Percentiles rank a stretch among this genome's conserved stretches.
Conservation (phyloP, 2,797 vertebrate genomes). For the Adrianichthys oophorus region DNA sequence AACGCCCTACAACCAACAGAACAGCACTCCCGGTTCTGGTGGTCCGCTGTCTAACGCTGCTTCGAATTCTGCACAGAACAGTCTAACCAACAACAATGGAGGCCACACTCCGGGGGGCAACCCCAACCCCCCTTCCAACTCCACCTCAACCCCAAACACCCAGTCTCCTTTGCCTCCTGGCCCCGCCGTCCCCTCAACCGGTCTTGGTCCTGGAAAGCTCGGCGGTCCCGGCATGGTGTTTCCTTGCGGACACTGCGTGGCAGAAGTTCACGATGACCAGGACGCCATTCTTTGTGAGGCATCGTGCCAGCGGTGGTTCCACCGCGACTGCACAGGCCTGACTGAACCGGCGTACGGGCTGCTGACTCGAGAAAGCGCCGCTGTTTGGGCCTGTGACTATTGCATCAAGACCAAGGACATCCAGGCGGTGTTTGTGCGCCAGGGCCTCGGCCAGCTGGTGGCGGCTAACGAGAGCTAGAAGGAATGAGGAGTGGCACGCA, state of each 20-base stretch:
- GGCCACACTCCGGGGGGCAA: slow-evolving; percentile 85
- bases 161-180: slow-evolving; percentile 79
- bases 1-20: slow-evolving; percentile 85
- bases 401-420: slow-evolving; percentile 99
- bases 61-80: slow-evolving; percentile 76
- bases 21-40: slow-evolving; percentile 81
- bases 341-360: slow-evolving; percentile 95
- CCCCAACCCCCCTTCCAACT: slow-evolving; percentile 84
- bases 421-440: slow-evolving; percentile 93
- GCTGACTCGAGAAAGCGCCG: slow-evolving; percentile 92
- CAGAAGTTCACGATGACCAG: slow-evolving; percentile 95
- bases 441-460: slow-evolving; percentile 94
- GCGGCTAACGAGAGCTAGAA: slow-evolving; percentile 89
- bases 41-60: slow-evolving; percentile 79
- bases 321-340: slow-evolving; percentile 95
- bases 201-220: slow-evolving; percentile 77
- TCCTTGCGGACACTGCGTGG: slow-evolving; percentile 91
- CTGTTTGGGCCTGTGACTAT: slow-evolving; percentile 97
- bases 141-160: slow-evolving; percentile 80
- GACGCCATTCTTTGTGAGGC: slow-evolving; percentile 97
- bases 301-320: slow-evolving; percentile 97
- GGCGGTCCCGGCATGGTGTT: slow-evolving; percentile 81
- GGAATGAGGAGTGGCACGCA: slow-evolving; percentile 12
- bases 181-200: slow-evolving; percentile 68
- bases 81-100: slow-evolving; percentile 78